Evolutionary conservation across 2,797 vertebrate species (phyloP), one percentile per base, ranked within the genome.

Genomic region (Epinephelus malabaricus): DNA sequence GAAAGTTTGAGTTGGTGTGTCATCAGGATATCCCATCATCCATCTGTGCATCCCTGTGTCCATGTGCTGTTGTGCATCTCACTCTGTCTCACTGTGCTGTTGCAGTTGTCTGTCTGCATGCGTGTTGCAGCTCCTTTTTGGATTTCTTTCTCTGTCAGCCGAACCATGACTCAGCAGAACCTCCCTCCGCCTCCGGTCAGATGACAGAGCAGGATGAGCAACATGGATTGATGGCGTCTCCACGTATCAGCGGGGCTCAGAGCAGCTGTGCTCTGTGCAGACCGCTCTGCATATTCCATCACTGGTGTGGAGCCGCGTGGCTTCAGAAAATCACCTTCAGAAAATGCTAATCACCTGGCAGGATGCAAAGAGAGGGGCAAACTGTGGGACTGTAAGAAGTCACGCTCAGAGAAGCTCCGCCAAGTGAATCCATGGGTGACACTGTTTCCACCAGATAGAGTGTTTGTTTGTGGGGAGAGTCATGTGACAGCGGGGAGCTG

Each of bases 81-180:
- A 19, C 77, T 51, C 60, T 45, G 40, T 45, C 49, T 25, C 13
- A 56, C 23, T n/a, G 14, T 50, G 68, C 43, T 50, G 56, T 40
- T 59, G n/a, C 38, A 5, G 23, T 66, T 55, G 62, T 50, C 34
- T 58, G 73, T 75, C 40, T 63, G 43, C 51, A 34, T 56, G 62
- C 2, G 0, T 50, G 18, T 78, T n/a, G 45, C 25, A 15, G 34
- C 61, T 62, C 9, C 23, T 45, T 62, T 77, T 45, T 7, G 1
- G 45, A 46, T 46, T 46, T 46, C 11, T 43, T 70, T 56, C 13
- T 54, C 40, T 12, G 63, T 70, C 70, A 79, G 71, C 73, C 55
- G n/a, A 46, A 56, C 38, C 72, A 19, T 89, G 88, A 92, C 82
- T 90, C 89, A 12, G 67, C 76, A 78, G 47, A 78, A 50, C 73